Evolutionary conservation across 2,797 vertebrate species (phyloP), one percentile per base, ranked within the genome.

Genomic region (Ibycter americanus): DNA sequence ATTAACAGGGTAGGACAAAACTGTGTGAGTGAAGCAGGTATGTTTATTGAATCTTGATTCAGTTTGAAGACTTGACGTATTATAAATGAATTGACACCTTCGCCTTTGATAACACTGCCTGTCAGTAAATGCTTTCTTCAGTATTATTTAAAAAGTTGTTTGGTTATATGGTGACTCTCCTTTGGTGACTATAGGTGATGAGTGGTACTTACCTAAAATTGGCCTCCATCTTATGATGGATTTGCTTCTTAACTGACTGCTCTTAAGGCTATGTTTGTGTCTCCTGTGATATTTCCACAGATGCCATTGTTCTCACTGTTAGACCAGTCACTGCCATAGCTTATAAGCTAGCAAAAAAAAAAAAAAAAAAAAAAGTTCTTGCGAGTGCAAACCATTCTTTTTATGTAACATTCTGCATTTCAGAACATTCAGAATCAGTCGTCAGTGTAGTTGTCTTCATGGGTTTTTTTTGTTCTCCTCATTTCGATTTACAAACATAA

Each of bases 261-360:
- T 3, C 2, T 40, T 55, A 40, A 14, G 51, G 4, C 31, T 21
- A 11, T 2, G 1, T 34, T 54, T 1, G 1, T 38, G 29, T 29
- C 32, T 36, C 23, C 55, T 5, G 2, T 32, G 38, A 1, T 20
- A 6, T 27, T 66, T 52, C 54, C 40, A 49, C 26, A 55, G 68
- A 10, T 10, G 3, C 8, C 14, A 8, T 65, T 59, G 59, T n/a
- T 83, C 42, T 78, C 55, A 31, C 54, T 54, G 1, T 52, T 46
- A 47, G 66, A 46, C 51, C 56, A 49, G 56, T 27, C 72, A 44
- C 72, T 71, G 58, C 42, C 29, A 15, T 26, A 63, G 38, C 26
- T 54, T 15, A 5, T 31, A 25, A 77, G 34, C n/a, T 58, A 27
- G 52, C 17, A 31, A 54, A 79, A 58, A 34, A 22, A n/a, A 27